Evolutionary conservation across 2,113 vertebrate genomes (phyloP).

Genomic region (Vireo altiloquus): DNA sequence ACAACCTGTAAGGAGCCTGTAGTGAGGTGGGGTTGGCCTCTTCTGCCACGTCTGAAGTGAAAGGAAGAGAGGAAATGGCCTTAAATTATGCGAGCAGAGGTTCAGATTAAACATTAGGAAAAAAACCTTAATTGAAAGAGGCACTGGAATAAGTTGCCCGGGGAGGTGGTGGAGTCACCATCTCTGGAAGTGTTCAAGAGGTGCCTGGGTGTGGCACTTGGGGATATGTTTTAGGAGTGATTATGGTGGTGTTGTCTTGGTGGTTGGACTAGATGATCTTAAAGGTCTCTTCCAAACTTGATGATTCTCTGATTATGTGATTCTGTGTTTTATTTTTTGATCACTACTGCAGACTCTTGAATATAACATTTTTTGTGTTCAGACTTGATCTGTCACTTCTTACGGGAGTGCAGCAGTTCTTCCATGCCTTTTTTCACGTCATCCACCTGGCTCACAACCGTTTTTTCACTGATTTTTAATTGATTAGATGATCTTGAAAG

Average conservation of each 20-base stretch:
- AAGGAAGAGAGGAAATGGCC: neutral
- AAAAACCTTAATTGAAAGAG: neutral
- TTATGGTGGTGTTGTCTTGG: neutral
- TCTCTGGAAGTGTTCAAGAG: neutral
- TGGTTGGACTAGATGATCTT: neutral
- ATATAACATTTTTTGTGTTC: neutral
- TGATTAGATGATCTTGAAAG: neutral
- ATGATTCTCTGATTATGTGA: neutral
- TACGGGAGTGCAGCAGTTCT: too few species aligned
- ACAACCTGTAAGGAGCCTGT: too few species aligned
- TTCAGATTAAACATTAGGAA: neutral
- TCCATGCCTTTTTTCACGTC: neutral
- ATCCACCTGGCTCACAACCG: neutral
- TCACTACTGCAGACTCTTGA: neutral
- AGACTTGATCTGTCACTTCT: neutral
- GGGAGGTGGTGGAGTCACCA: neutral
- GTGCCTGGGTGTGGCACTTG: too few species aligned
- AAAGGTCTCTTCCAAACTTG: neutral
- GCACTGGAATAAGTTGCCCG: neutral
- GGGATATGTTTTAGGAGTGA: neutral
- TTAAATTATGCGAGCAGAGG: neutral
- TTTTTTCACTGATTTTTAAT: neutral
- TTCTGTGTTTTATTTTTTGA: neutral
- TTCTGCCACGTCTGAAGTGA: neutral
- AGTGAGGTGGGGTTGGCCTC: neutral